Evolutionary conservation across 2,888 invertebrate genomes (phyloP), one percentile per base, ranked within the genome.

Genomic region (Ormyrus pomaceus): DNA sequence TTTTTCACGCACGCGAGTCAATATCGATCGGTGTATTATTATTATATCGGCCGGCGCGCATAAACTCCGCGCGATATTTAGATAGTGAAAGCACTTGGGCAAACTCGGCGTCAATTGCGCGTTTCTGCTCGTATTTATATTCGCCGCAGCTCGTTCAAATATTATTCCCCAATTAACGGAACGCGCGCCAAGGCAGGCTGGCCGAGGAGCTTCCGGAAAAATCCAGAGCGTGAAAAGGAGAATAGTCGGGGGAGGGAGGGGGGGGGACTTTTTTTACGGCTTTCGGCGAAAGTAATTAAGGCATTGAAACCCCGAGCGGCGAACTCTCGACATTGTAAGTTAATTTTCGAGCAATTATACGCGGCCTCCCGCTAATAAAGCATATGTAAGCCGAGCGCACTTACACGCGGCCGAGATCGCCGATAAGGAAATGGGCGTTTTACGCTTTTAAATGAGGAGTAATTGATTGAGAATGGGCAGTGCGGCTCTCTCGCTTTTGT

Each of bases 11-110:
- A 58, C 51, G 8, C 9, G 45, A 6, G 11, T n/a, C 19, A 51
- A 61, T 71, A 61, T 71, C 62, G 45, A 10, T 48, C 11, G 64
- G n/a, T 48, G 58, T 68, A 66, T 68, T 62, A 62, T 62, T 74
- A 62, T 62, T 74, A 79, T 62, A 72, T 62, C 55, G 34, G 66
- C 11, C 8, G 5, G 61, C 8, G 10, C 13, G 50, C 34, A 64
- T 46, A 59, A 46, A 65, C 8, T 62, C 53, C 53, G 61, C 6
- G 66, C 71, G 76, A 76, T 80, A 76, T 80, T 72, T 76, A 69
- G n/a, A 59, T 62, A 51, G 80, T 72, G 80, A 80, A 80, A 80
- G 80, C 80, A 80, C 56, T 73, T 53, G 19, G 72, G 69, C 51
- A 65, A 79, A 71, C 65, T 70, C 70, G 48, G 53, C 46, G 73